Conservation (phyloP, 2,888 invertebrate species). For the Noctua pronuba region DNA sequence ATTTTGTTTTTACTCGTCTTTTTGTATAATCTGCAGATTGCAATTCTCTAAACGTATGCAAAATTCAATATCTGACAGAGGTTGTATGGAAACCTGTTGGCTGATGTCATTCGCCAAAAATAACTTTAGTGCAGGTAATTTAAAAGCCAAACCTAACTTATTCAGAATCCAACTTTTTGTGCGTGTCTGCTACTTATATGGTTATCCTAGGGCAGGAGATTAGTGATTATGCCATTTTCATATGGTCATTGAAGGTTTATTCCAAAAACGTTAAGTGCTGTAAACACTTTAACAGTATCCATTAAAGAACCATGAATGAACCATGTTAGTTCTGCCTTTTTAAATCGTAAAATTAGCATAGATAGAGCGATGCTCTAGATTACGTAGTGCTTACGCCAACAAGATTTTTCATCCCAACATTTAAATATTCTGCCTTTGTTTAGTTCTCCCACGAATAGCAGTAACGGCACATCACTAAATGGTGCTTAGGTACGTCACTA, state of each 20-base stretch:
- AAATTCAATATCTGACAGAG: slow-evolving; percentile 43
- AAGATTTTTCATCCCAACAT: slow-evolving; percentile 66
- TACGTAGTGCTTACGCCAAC: slow-evolving; percentile 9
- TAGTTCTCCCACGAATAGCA: slow-evolving; percentile 83
- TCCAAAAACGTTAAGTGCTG: not conserved
- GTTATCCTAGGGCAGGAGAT: slow-evolving; percentile 20
- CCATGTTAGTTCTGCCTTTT: not conserved
- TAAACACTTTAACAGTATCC: not conserved
- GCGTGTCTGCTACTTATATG: slow-evolving; percentile 13
- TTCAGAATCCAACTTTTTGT: slow-evolving; percentile 48
- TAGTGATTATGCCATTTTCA: slow-evolving; percentile 16
- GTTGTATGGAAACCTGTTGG: slow-evolving; percentile 52
- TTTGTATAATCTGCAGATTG: slow-evolving; percentile 29
- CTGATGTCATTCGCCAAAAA: slow-evolving; percentile 61
- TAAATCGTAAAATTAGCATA: slow-evolving; percentile 31
- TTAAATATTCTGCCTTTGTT: slow-evolving; percentile 82
- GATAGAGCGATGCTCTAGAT: slow-evolving; percentile 31
- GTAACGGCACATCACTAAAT: slow-evolving; percentile 83
- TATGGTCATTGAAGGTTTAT: slow-evolving; percentile 1
- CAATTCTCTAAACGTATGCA: slow-evolving; percentile 46
- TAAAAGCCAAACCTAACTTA: slow-evolving; percentile 31
- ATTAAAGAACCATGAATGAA: slow-evolving; percentile 11
- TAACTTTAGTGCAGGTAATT: slow-evolving; percentile 42
- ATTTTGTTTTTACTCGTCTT: slow-evolving; percentile 12
- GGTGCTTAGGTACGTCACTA: slow-evolving; percentile 71